These are phyloP conservation scores for Notolepis coatsorum DNA, from an alignment of 2,797 vertebrate genomes.

Conservation along the genomic window DNA sequence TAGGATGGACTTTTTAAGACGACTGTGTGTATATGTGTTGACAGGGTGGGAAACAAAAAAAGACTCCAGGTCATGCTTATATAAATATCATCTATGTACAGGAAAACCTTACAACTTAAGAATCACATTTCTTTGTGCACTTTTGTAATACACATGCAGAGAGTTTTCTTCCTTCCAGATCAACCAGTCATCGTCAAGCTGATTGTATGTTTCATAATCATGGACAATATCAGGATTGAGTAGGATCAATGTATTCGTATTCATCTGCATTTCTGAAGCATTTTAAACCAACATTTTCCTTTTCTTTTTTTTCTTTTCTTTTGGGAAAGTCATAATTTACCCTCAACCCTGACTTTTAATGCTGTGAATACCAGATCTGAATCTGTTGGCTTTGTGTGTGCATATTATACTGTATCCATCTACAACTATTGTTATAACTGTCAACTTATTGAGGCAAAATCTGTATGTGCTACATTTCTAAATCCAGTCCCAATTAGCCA, in stretches of 20 bases:
- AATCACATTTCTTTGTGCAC: conserved; percentile 31
- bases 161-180: conserved; percentile 26
- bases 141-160: conserved; percentile 3
- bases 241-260: conserved; percentile 23
- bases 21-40: conserved; percentile 21
- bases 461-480: conserved; percentile 14
- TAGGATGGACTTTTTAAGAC: conserved; percentile 33
- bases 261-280: conserved; percentile 32
- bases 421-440: conserved; percentile 52
- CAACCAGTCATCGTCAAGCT: conserved; percentile 36
- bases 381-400: conserved; percentile 60
- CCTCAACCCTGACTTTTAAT: conserved; percentile 70
- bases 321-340: conserved; percentile 31
- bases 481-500: conserved; percentile 3
- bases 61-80: conserved; percentile 20
- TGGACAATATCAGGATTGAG: conserved; percentile 12
- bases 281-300: conserved; percentile 38
- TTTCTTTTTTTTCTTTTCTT: conserved; percentile 35
- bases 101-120: conserved; percentile 37
- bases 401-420: conserved; percentile 65
- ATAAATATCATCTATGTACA: conserved; percentile 40
- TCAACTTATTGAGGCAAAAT: conserved; percentile 50
- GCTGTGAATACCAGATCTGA: conserved; percentile 79
- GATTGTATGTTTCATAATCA: conserved; percentile 19
- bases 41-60: conserved; percentile 5